phyloP scores from a whole-genome alignment of 2,888 invertebrate genomes.

The Itoplectis maculator region DNA sequence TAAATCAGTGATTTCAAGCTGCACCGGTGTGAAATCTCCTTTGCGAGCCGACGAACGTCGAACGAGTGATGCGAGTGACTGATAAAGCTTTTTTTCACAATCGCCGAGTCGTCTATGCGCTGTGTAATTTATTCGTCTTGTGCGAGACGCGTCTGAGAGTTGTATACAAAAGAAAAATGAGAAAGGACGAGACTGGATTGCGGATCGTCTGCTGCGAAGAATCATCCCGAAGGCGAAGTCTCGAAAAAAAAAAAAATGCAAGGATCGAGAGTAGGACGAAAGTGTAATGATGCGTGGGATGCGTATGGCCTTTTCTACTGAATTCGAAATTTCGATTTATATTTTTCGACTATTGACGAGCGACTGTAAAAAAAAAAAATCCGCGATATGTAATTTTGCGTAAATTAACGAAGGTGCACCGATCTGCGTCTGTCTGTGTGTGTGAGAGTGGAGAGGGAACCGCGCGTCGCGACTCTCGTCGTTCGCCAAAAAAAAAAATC shows the following conservation, averaged over 20 bases:
- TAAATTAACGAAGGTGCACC: conserved; percentile 9
- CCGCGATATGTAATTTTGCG: conserved; percentile 6
- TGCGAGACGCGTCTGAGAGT: conserved; percentile 15
- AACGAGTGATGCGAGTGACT: conserved; percentile 42
- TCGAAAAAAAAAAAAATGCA: not conserved
- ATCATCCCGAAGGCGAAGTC: not conserved
- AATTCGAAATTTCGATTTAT: conserved; percentile 72
- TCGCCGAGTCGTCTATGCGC: conserved; percentile 19
- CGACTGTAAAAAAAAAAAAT: conserved; percentile 4
- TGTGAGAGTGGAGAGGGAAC: conserved; percentile 1
- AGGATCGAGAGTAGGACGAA: not conserved
- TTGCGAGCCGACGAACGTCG: conserved; percentile 25
- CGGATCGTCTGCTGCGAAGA: conserved; percentile 10
- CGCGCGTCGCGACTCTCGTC: conserved; percentile 2
- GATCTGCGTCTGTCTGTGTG: conserved; percentile 30
- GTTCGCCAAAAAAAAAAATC: too few relatives aligned
- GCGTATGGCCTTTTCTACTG: conserved; percentile 71
- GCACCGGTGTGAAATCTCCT: conserved; percentile 5
- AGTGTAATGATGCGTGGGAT: conserved; percentile 26
- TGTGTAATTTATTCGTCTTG: conserved; percentile 20
- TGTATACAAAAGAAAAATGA: not conserved
- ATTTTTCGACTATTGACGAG: conserved; percentile 67
- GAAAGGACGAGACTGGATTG: not conserved
- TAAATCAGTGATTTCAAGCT: not conserved
- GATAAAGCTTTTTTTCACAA: conserved; percentile 11